Conservation (phyloP, 2,113 vertebrate species). For the Dicerorhinus sumatrensis region DNA sequence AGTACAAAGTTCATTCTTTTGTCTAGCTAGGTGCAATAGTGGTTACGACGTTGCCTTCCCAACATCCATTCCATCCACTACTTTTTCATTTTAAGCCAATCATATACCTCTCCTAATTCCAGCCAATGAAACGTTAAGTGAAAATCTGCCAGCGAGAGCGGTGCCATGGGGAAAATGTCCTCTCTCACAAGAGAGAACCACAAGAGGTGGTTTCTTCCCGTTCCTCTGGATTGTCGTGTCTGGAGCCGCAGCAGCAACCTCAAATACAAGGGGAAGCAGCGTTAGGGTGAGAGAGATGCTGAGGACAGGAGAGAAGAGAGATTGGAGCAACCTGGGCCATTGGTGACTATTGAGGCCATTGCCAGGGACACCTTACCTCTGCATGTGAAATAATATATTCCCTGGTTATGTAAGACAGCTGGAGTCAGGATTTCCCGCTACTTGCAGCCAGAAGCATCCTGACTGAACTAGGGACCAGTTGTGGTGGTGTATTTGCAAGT, state of each 20-base stretch:
- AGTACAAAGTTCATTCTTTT: neutral
- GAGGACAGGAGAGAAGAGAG: neutral
- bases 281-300: neutral
- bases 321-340: accelerated
- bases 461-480: neutral
- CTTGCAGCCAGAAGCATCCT: neutral
- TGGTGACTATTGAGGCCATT: neutral
- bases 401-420: neutral
- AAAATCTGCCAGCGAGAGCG: neutral
- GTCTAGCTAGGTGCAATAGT: neutral
- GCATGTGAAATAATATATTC: too few relatives aligned
- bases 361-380: neutral
- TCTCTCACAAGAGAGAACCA: neutral
- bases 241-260: neutral
- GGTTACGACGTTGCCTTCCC: neutral
- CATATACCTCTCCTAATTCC: neutral
- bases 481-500: accelerated
- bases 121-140: neutral
- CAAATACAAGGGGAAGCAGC: neutral
- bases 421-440: neutral
- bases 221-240: neutral
- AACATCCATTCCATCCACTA: neutral
- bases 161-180: neutral
- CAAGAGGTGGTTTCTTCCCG: neutral
- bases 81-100: neutral